Percentiles rank a stretch among this genome's conserved stretches.
These are phyloP conservation scores for Tetraodon nigroviridis DNA, from an alignment of 2,113 vertebrate genomes.

Conservation along the genomic window DNA sequence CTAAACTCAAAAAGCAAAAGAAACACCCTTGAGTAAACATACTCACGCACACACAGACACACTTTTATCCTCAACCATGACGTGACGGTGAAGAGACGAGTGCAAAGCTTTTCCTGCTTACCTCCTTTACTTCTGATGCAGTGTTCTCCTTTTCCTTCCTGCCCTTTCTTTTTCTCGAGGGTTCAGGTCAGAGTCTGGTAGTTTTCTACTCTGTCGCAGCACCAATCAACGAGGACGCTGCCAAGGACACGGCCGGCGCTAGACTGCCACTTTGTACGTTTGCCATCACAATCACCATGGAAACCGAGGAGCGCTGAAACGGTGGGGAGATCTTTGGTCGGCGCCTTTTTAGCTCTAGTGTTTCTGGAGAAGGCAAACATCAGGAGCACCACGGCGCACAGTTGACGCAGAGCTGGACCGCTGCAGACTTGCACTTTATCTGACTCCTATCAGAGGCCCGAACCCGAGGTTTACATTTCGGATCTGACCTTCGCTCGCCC, in stretches of 20 bases:
- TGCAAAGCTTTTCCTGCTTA: constrained; percentile 63
- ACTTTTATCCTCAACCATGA: constrained; percentile 39
- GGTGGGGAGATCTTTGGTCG: constrained; percentile 31
- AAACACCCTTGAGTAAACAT: constrained; percentile 28
- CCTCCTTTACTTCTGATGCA: constrained; percentile 68
- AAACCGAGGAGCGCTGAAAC: constrained; percentile 46
- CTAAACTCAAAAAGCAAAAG: constrained; percentile 29
- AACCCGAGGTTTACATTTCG: constrained; percentile 78
- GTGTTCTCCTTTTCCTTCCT: constrained; percentile 46
- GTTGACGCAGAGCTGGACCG: constrained; percentile 72
- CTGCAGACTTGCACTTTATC: constrained; percentile 83
- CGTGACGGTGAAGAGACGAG: constrained; percentile 47
- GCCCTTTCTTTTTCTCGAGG: constrained; percentile 52
- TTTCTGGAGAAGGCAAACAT: constrained; percentile 48
- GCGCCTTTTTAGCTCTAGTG: constrained; percentile 45
- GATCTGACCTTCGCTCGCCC: constrained; percentile 67
- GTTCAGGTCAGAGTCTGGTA: constrained; percentile 53
- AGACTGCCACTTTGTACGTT: constrained; percentile 53
- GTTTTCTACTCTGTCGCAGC: constrained; percentile 53
- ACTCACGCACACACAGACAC: constrained; percentile 27
- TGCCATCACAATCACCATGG: constrained; percentile 67
- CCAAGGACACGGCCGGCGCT: constrained; percentile 43
- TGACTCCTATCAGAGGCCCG: constrained; percentile 72
- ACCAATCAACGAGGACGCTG: constrained; percentile 48
- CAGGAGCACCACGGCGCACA: constrained; percentile 57